Percentiles rank a stretch among this genome's conserved stretches.
Conservation (phyloP, 2,888 invertebrate genomes). For the Pinctada fucata region DNA sequence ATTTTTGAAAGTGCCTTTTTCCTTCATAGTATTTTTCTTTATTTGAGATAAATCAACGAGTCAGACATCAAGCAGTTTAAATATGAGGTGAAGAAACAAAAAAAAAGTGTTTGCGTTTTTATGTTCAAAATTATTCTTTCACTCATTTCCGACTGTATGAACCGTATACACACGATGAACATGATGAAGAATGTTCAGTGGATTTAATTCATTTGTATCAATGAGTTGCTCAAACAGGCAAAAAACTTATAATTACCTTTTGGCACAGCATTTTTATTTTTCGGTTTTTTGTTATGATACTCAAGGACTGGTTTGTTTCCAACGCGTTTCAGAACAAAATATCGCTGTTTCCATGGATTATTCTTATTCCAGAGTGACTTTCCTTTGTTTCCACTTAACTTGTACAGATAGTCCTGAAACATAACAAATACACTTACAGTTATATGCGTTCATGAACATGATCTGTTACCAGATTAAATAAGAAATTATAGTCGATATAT, state of each 20-base stretch:
- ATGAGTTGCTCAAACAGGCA: too few species aligned
- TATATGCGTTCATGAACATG: too few species aligned
- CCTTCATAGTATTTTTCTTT: background rate
- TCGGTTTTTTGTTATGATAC: slow-evolving; percentile 71
- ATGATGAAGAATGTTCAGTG: too few species aligned
- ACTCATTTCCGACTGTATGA: too few species aligned
- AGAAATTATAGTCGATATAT: background rate
- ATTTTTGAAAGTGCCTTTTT: background rate
- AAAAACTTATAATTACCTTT: slow-evolving; percentile 10
- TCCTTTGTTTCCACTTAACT: slow-evolving; percentile 59
- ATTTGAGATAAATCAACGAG: background rate
- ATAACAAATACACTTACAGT: too few species aligned
- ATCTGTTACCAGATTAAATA: background rate
- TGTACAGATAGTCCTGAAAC: slow-evolving; percentile 67
- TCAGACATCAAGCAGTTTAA: too few species aligned
- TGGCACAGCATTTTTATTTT: slow-evolving; percentile 47
- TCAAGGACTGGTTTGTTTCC: slow-evolving; percentile 66
- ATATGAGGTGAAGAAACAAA: too few species aligned
- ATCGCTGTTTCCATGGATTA: slow-evolving; percentile 69
- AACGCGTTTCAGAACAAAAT: slow-evolving; percentile 63
- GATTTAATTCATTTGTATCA: too few species aligned
- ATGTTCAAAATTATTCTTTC: too few species aligned
- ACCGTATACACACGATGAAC: too few species aligned
- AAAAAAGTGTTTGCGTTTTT: too few species aligned
- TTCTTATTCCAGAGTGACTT: slow-evolving; percentile 57